Evolutionary conservation across 2,113 vertebrate genomes (phyloP), one percentile per base, ranked within the genome.

Genomic region (Scartelaos histophorus): DNA sequence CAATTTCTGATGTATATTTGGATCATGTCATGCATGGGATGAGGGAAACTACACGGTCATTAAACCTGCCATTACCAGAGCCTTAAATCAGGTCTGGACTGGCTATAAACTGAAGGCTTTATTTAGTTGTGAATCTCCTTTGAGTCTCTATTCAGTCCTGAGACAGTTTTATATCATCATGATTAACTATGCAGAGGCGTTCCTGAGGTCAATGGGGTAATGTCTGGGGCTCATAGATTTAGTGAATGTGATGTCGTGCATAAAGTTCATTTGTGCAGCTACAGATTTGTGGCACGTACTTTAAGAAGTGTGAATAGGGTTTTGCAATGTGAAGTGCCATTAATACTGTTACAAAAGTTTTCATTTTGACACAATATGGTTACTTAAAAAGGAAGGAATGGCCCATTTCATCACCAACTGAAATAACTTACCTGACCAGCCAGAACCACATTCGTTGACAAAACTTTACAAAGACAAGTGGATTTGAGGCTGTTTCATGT

Each of bases 151-250:
- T 61, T 61, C 58, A 16, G 15, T 16, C 22, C 58, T 60, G 43
- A 3, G 34, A 53, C 79, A 81, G 83, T 49, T 87, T 91, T 76
- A 84, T 73, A 61, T 74, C 58, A 60, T 34, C 11, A 13, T 81
- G 76, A 81, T 71, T 61, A 64, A 70, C 56, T 57, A 66, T 0
- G 34, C 45, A 13, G 22, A 45, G 61, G 66, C n/a, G 51, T 34
- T 7, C 38, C 70, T 58, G 38, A 53, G 75, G 81, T 75, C 72
- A 75, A 49, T 16, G 10, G 58, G 49, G 75, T 61, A 29, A 35
- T 67, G 51, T 43, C 49, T 22, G 29, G 15, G 10, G 10, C 24
- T 35, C 35, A 17, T 21, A 29, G 58, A 61, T 61, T 34, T 61
- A 61, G 13, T n/a, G n/a, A 65, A 86, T 69, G 12, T 12, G 25